These are phyloP conservation scores for Synanthedon tipuliformis DNA, from an alignment of 2,888 invertebrate species.

Conservation along the genomic window DNA sequence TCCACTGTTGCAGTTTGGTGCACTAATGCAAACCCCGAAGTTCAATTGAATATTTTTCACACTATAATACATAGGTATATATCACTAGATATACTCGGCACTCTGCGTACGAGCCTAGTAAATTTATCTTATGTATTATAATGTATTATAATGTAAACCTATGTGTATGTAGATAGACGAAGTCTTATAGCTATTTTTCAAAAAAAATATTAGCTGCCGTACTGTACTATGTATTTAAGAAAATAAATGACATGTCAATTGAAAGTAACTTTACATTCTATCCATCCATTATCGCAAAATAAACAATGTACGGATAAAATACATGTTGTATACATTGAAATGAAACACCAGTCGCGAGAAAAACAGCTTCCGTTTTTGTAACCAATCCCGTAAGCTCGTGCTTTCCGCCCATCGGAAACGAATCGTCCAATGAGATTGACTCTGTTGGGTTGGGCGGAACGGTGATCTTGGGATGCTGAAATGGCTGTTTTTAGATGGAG, in stretches of 20 bases:
- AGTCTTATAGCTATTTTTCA: background rate
- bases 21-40: too few relatives aligned
- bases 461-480: constrained; percentile 40
- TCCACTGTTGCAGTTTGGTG: too few relatives aligned
- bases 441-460: constrained; percentile 45
- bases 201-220: background rate
- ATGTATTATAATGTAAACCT: too few relatives aligned
- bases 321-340: constrained; percentile 9
- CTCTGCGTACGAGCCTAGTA: too few relatives aligned
- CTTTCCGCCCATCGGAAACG: constrained; percentile 34
- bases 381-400: constrained; percentile 41
- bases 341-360: constrained; percentile 45
- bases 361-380: constrained; percentile 39
- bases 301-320: background rate
- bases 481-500: constrained; percentile 13
- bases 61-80: too few relatives aligned
- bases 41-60: too few relatives aligned
- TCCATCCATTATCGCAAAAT: background rate
- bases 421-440: too few relatives aligned
- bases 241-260: too few relatives aligned
- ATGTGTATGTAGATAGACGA: background rate
- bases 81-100: too few relatives aligned
- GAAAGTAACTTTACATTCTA: background rate
- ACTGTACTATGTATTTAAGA: background rate
- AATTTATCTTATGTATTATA: too few relatives aligned